These are phyloP conservation scores for Chaetogeoica ovagalla DNA, from an alignment of 2,888 invertebrate genomes.

Conservation along the genomic window DNA sequence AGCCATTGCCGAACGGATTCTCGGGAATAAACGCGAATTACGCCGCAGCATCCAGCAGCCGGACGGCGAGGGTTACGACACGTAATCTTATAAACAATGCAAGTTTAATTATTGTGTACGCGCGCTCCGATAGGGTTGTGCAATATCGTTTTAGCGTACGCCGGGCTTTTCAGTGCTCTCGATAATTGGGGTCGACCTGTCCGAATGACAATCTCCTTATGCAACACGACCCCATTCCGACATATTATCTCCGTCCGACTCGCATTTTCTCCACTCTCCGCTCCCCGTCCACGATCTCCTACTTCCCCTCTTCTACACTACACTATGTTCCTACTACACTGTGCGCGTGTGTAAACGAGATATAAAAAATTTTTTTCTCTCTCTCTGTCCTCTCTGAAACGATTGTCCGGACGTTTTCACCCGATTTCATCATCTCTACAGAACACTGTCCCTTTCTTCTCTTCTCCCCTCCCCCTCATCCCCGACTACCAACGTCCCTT, in stretches of 20 bases:
- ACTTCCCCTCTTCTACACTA: background rate
- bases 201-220: constrained; percentile 30
- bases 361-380: background rate
- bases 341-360: background rate
- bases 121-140: background rate
- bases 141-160: background rate
- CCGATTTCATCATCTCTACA: constrained; percentile 20
- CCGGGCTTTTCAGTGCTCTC: background rate
- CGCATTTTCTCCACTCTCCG: background rate
- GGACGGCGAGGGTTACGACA: background rate
- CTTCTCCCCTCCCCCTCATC: too few relatives aligned
- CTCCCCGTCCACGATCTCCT: background rate
- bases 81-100: constrained; percentile 46
- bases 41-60: background rate
- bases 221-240: background rate
- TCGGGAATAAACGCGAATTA: background rate
- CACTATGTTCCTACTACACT: background rate
- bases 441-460: background rate
- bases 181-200: constrained; percentile 43
- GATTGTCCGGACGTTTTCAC: constrained; percentile 3
- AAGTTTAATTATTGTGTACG: constrained; percentile 38
- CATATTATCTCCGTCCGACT: constrained; percentile 6
- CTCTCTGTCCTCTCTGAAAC: background rate
- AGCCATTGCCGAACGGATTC: background rate
- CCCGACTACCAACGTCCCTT: too few relatives aligned